Percentiles rank a stretch among this genome's conserved stretches.
phyloP scores from a whole-genome alignment of 2,113 vertebrate genomes.

The Pogona vitticeps region DNA sequence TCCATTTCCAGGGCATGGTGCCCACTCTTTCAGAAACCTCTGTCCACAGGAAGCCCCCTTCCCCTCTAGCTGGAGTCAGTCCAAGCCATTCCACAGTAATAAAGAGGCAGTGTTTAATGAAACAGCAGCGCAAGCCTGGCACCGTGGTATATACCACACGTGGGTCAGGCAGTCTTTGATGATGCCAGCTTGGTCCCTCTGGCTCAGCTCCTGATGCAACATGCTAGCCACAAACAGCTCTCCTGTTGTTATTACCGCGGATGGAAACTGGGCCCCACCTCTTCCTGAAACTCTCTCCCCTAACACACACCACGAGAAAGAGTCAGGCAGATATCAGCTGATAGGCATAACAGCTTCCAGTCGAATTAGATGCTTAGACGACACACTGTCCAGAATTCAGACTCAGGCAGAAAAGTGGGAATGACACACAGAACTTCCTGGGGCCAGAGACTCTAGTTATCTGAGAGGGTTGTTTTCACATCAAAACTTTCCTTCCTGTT shows the following conservation, averaged over 20 bases:
- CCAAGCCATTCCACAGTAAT: constrained; percentile 1
- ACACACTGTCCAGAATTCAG: constrained; percentile 47
- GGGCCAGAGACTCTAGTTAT: background rate
- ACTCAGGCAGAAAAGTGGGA: background rate
- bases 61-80: background rate
- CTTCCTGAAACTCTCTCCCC: constrained; percentile 36
- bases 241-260: background rate
- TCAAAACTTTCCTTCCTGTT: background rate
- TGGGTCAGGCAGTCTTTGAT: background rate
- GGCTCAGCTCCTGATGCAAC: background rate
- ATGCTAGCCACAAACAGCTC: background rate
- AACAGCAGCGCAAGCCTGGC: fast-evolving
- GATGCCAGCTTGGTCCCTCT: background rate
- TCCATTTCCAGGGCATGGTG: constrained; percentile 60
- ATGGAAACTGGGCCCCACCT: constrained; percentile 19
- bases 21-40: background rate
- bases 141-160: background rate
- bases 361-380: constrained; percentile 59
- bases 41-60: constrained; percentile 1
- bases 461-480: background rate
- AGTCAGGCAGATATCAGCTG: constrained; percentile 79
- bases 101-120: background rate
- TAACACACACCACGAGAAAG: constrained; percentile 23
- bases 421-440: constrained; percentile 7
- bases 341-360: constrained; percentile 54